A percentile compares a stretch with the other conserved stretches of the same genome.
Conservation (phyloP, 2,888 invertebrate genomes). For the Bombylius discolor region DNA sequence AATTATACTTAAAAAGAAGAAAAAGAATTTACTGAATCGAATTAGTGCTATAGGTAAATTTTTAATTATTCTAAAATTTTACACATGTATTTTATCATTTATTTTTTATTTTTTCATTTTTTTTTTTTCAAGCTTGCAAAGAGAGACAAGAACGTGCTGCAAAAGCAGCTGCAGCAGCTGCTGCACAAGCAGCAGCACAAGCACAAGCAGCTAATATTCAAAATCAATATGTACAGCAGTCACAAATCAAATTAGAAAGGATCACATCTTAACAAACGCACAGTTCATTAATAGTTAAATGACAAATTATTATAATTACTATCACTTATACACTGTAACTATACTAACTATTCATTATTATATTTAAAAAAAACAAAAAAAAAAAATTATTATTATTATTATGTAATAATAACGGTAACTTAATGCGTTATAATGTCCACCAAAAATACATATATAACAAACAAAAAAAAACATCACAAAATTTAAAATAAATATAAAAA, state of each 20-base stretch:
- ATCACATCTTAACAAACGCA: conserved; percentile 17
- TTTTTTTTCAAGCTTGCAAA: conserved; percentile 20
- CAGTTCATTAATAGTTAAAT: not conserved
- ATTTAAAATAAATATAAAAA: no score
- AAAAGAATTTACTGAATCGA: conserved; percentile 32
- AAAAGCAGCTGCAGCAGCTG: not conserved
- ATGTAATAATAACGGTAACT: no score
- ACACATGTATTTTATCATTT: no score
- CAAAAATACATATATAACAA: no score
- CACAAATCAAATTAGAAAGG: conserved; percentile 10
- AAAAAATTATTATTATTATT: no score
- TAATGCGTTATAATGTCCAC: no score
- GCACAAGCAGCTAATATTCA: not conserved
- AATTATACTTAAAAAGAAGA: conserved; percentile 31
- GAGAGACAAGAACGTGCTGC: conserved; percentile 19
- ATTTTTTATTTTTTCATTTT: not conserved
- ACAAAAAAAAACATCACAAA: no score
- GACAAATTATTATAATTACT: not conserved
- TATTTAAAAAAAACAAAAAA: no score
- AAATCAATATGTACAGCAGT: not conserved
- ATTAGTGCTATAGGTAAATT: conserved; percentile 30
- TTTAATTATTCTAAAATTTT: not conserved
- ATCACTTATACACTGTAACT: no score
- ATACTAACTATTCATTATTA: no score
- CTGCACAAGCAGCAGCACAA: not conserved